A percentile compares a stretch with the other conserved stretches of the same genome.
phyloP scores from a whole-genome alignment of 2,113 vertebrate genomes.

The Rhinogobius similis region DNA sequence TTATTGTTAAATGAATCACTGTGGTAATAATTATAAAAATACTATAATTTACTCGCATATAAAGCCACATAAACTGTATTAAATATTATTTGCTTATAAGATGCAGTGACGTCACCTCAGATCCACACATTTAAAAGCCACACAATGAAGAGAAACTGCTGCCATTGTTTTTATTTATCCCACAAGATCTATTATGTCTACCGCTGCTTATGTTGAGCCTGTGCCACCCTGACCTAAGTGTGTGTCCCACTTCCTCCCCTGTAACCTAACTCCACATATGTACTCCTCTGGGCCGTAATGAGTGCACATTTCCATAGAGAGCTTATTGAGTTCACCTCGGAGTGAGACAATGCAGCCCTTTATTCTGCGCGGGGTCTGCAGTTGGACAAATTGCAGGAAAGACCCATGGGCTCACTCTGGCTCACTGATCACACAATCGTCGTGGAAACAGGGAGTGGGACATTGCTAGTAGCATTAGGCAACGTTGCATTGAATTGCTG shows the following conservation, averaged over 20 bases:
- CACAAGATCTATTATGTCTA: slow-evolving; percentile 27
- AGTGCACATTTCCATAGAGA: slow-evolving; percentile 38
- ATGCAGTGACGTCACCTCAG: background rate
- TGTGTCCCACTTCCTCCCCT: slow-evolving; percentile 38
- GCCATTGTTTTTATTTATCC: slow-evolving; percentile 4
- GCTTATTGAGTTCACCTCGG: slow-evolving; percentile 35
- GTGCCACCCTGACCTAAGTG: slow-evolving; percentile 26
- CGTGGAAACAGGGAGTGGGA: slow-evolving; percentile 51
- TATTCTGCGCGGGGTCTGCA: slow-evolving; percentile 36
- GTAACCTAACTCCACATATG: slow-evolving; percentile 41
- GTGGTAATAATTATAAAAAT: no score
- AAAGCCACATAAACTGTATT: no score
- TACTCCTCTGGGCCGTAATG: slow-evolving; percentile 22
- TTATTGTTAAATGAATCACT: no score
- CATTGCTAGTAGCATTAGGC: slow-evolving; percentile 49
- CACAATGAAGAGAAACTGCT: slow-evolving; percentile 9
- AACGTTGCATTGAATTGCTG: slow-evolving; percentile 44
- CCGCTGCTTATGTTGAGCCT: slow-evolving; percentile 13
- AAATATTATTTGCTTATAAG: background rate
- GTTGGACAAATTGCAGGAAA: slow-evolving; percentile 57
- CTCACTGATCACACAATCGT: slow-evolving; percentile 42
- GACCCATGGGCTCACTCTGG: slow-evolving; percentile 43
- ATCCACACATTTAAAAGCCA: background rate
- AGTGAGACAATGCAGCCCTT: slow-evolving; percentile 53
- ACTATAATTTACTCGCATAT: no score